A percentile compares a stretch with the other conserved stretches of the same genome.
phyloP scores from a whole-genome alignment of 2,113 vertebrate genomes.

The Delphinus delphis region DNA sequence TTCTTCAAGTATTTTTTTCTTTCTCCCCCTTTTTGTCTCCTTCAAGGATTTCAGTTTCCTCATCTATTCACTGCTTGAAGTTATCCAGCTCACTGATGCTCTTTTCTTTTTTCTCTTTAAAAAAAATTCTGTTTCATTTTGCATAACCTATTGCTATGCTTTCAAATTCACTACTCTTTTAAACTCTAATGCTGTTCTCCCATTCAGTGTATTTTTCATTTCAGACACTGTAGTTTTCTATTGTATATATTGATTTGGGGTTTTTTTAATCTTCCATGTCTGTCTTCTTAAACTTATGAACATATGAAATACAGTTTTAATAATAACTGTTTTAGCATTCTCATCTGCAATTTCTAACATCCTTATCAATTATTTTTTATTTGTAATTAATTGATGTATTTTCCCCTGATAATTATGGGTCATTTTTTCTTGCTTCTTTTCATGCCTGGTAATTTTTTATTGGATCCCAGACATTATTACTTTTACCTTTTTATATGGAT shows the following conservation, averaged over 20 bases:
- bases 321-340: neutral
- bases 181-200: neutral
- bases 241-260: neutral
- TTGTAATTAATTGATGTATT: neutral
- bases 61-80: neutral
- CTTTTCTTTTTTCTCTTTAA: neutral
- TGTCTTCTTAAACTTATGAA: neutral
- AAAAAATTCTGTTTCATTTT: neutral
- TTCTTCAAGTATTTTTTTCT: neutral
- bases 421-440: neutral
- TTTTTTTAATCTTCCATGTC: neutral
- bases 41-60: neutral
- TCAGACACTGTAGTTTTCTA: neutral
- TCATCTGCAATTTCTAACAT: neutral
- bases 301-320: neutral
- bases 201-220: neutral
- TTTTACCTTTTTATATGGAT: neutral
- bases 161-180: neutral
- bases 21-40: neutral
- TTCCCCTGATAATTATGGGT: neutral
- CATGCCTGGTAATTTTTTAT: neutral
- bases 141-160: neutral
- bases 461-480: neutral
- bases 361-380: neutral
- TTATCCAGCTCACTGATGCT: neutral